Evolutionary conservation across 1,140 invertebrate genomes (phyloP).

Genomic region (Glossosoma conforme): DNA sequence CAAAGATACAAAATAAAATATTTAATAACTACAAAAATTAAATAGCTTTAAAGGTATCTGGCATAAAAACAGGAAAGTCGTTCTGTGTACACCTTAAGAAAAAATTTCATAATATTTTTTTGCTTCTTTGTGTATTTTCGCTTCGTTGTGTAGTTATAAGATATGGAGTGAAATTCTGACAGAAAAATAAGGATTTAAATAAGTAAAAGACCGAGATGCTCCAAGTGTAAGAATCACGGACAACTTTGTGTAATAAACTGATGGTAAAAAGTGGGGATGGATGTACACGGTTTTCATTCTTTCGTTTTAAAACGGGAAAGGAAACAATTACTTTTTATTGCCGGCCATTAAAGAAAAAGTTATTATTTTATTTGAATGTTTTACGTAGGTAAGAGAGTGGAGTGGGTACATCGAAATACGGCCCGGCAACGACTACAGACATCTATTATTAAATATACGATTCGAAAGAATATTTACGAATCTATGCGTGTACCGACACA

Average conservation of each 20-base stretch:
- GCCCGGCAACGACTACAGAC: slow-evolving; percentile 12
- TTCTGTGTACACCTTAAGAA: no score
- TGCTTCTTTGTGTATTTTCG: no score
- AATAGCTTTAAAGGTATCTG: no score
- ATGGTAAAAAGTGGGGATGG: slow-evolving; percentile 21
- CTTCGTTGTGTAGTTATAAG: no score
- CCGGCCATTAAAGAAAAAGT: slow-evolving; percentile 29
- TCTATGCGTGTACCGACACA: background rate
- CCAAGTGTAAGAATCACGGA: no score
- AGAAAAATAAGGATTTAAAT: no score
- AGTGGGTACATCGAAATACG: slow-evolving; percentile 20
- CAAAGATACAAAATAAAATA: no score
- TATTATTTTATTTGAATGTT: slow-evolving; percentile 31
- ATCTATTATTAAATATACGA: slow-evolving; percentile 25
- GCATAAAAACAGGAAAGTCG: no score
- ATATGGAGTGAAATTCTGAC: no score
- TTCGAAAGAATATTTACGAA: slow-evolving; percentile 17
- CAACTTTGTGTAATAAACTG: slow-evolving; percentile 11
- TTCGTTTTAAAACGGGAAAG: slow-evolving; percentile 29
- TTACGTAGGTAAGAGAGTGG: slow-evolving; percentile 27
- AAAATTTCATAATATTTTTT: no score
- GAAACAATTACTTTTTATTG: slow-evolving; percentile 30
- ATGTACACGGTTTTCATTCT: slow-evolving; percentile 24
- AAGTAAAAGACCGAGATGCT: no score
- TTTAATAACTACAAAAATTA: no score